Evolutionary conservation across 2,888 invertebrate genomes (phyloP).

Genomic region (Priocnemis perturbator): DNA sequence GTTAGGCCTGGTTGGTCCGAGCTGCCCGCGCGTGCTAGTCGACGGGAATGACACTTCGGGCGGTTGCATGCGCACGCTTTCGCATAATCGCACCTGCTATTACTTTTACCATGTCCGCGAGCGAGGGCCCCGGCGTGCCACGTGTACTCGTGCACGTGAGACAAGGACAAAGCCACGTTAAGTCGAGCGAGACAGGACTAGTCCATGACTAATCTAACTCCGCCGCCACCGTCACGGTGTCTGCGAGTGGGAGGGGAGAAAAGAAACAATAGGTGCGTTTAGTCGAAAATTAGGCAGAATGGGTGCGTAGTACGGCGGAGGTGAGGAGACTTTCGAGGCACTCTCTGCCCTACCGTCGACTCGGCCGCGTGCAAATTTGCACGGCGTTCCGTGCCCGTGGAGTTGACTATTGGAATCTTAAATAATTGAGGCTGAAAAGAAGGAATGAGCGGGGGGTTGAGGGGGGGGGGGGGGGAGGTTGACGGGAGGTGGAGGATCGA

Average conservation of each 20-base stretch:
- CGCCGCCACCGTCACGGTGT: too few species aligned
- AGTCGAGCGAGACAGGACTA: constrained; percentile 6
- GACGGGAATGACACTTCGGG: constrained; percentile 67
- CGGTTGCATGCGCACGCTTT: constrained; percentile 63
- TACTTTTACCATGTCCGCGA: constrained; percentile 34
- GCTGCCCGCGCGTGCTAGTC: constrained; percentile 26
- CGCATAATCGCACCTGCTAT: constrained; percentile 69
- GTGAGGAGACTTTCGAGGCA: too few species aligned
- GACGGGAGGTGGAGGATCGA: constrained; percentile 44
- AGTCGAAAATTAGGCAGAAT: too few species aligned
- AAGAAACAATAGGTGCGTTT: too few species aligned
- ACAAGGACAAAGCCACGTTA: not conserved
- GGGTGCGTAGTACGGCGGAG: too few species aligned
- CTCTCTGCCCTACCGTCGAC: too few species aligned
- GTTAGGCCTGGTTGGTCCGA: constrained; percentile 45
- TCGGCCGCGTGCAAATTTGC: too few species aligned
- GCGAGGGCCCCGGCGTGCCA: not conserved
- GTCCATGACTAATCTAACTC: too few species aligned
- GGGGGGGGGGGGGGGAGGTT: too few species aligned
- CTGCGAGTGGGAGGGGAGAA: too few species aligned
- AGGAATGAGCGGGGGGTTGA: constrained; percentile 15
- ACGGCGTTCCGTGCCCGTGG: constrained; percentile 1
- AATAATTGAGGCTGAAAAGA: constrained; percentile 23
- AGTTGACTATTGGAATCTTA: constrained; percentile 16
- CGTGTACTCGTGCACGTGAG: not conserved